A percentile compares a stretch with the other conserved stretches of the same genome.
phyloP scores from a whole-genome alignment of 1,140 invertebrate genomes.

The Thaumatotibia leucotreta region DNA sequence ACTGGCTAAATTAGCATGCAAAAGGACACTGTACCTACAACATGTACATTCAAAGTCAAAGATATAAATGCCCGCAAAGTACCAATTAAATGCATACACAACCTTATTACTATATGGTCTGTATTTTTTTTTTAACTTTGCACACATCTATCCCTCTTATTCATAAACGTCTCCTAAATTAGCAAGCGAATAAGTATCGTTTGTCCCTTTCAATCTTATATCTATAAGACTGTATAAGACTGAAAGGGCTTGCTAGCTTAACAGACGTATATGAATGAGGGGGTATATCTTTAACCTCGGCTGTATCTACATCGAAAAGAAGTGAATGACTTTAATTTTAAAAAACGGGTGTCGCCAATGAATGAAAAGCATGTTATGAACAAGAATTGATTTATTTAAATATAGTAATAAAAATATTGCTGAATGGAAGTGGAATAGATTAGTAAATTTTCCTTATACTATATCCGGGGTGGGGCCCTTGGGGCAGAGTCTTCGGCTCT shows the following conservation, averaged over 20 bases:
- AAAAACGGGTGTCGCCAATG: constrained; percentile 50
- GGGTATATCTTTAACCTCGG: too few relatives aligned
- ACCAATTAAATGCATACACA: too few relatives aligned
- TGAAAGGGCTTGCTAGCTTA: too few relatives aligned
- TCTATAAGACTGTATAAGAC: too few relatives aligned
- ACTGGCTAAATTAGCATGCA: constrained; percentile 54
- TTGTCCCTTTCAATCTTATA: too few relatives aligned
- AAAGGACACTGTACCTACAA: constrained; percentile 47
- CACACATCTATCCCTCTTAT: too few relatives aligned
- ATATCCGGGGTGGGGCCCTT: constrained; percentile 66
- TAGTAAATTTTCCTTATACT: constrained; percentile 65
- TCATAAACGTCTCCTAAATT: too few relatives aligned
- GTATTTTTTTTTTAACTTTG: too few relatives aligned
- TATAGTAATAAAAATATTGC: constrained; percentile 59
- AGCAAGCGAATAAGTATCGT: too few relatives aligned
- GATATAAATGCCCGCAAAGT: too few relatives aligned
- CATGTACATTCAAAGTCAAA: constrained; percentile 22
- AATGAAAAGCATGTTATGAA: constrained; percentile 69
- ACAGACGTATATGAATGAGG: too few relatives aligned
- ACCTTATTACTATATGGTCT: too few relatives aligned
- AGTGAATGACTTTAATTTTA: constrained; percentile 69
- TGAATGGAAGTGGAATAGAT: constrained; percentile 31
- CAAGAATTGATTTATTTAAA: constrained; percentile 58
- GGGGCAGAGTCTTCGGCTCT: constrained; percentile 69
- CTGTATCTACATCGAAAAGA: constrained; percentile 46